Conservation (phyloP, 1,140 invertebrate genomes). For the Whitmania pigra region DNA sequence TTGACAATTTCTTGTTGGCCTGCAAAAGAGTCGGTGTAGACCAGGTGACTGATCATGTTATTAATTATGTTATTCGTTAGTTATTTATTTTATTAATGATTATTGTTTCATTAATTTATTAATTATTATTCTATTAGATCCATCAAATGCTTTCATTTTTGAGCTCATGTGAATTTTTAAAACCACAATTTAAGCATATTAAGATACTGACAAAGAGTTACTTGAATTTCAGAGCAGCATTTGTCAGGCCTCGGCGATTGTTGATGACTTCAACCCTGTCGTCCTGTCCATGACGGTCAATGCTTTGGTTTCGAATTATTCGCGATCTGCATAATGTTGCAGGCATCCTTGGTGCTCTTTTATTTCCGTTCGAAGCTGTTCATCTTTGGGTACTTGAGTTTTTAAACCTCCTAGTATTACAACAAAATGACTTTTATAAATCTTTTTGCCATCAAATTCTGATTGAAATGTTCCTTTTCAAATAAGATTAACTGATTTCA, state of each 20-base stretch:
- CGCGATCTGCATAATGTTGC: background rate
- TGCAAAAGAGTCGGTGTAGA: constrained; percentile 81
- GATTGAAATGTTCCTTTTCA: no score
- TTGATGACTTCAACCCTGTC: constrained; percentile 1
- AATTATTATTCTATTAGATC: background rate
- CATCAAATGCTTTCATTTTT: no score
- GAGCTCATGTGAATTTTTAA: background rate
- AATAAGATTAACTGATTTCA: no score
- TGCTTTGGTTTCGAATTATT: background rate
- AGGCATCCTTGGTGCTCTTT: no score
- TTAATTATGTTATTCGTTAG: background rate
- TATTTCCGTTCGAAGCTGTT: no score
- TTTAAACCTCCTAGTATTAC: no score
- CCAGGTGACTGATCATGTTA: constrained; percentile 58
- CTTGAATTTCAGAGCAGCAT: background rate
- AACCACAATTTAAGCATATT: background rate
- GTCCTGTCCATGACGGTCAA: background rate
- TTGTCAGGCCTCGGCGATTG: background rate
- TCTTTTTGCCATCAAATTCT: no score
- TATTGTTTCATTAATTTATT: background rate
- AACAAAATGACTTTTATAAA: no score
- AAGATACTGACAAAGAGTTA: background rate
- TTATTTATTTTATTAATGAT: background rate
- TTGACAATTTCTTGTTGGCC: constrained; percentile 86
- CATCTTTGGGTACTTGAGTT: no score